Conservation (phyloP, 2,113 vertebrate genomes). For the Callipepla squamata region DNA sequence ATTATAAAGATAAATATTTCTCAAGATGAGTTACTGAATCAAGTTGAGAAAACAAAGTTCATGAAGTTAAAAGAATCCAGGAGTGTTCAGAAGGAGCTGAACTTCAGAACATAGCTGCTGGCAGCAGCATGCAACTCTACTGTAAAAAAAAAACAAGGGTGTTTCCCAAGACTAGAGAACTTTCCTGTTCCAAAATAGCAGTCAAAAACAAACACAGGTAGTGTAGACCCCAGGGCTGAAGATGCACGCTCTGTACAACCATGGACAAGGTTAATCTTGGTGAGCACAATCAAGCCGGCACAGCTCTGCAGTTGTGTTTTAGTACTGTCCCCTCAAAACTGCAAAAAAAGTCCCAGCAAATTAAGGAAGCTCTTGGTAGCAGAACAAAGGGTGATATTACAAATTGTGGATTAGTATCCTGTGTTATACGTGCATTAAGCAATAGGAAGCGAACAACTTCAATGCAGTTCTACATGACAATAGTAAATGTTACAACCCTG, state of each 20-base stretch:
- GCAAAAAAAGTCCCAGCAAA: neutral
- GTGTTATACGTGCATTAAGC: neutral
- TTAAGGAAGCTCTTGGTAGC: neutral
- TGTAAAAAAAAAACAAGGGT: neutral
- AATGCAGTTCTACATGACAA: neutral
- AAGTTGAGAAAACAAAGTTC: slow-evolving; percentile 61
- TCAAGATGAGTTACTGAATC: slow-evolving; percentile 49
- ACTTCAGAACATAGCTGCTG: slow-evolving; percentile 42
- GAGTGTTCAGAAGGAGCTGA: slow-evolving; percentile 50
- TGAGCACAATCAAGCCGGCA: neutral
- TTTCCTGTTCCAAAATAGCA: neutral
- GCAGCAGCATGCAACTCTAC: neutral
- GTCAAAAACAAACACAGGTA: neutral
- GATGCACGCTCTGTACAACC: neutral
- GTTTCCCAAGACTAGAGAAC: slow-evolving; percentile 7
- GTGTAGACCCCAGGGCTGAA: neutral
- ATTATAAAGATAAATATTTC: slow-evolving; percentile 64
- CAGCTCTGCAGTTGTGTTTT: neutral
- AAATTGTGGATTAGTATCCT: neutral
- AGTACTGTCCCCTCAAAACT: neutral
- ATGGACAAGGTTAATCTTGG: neutral
- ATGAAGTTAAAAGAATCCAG: slow-evolving; percentile 58
- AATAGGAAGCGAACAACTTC: slow-evolving; percentile 19
- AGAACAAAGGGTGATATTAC: neutral
- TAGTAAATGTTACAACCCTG: neutral